phyloP scores from a whole-genome alignment of 2,888 invertebrate genomes.

The Nineta flava region DNA sequence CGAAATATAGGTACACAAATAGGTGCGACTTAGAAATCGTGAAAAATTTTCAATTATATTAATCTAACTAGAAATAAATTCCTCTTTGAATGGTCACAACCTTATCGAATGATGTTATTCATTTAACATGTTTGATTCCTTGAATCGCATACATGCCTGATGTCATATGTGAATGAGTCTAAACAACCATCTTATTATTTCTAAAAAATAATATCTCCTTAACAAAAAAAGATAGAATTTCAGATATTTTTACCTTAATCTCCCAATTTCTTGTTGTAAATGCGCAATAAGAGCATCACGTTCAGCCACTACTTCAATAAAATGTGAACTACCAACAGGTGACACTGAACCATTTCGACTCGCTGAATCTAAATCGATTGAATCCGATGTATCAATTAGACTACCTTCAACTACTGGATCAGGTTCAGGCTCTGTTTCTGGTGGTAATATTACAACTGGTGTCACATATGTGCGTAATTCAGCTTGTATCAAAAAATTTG shows the following conservation, averaged over 20 bases:
- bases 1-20: too few relatives aligned
- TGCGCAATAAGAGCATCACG: conserved; percentile 66
- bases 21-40: too few relatives aligned
- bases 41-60: too few relatives aligned
- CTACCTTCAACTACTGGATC: conserved; percentile 41
- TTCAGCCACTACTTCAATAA: conserved; percentile 31
- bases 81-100: too few relatives aligned
- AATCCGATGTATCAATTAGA: conserved; percentile 52
- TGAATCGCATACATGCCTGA: too few relatives aligned
- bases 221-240: not conserved
- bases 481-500: conserved; percentile 85
- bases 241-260: conserved; percentile 41
- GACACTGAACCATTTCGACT: conserved; percentile 26
- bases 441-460: conserved; percentile 78
- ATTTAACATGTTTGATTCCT: too few relatives aligned
- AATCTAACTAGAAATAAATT: too few relatives aligned
- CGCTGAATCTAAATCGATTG: conserved; percentile 13
- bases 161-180: too few relatives aligned
- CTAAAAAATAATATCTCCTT: not conserved
- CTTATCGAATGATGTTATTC: too few relatives aligned
- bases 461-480: conserved; percentile 89
- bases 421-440: conserved; percentile 40
- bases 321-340: conserved; percentile 25
- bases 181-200: too few relatives aligned
- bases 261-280: conserved; percentile 57